Base-by-base conservation (phyloP, 2,888 invertebrate genomes). In the Spicauda simplicius region DNA sequence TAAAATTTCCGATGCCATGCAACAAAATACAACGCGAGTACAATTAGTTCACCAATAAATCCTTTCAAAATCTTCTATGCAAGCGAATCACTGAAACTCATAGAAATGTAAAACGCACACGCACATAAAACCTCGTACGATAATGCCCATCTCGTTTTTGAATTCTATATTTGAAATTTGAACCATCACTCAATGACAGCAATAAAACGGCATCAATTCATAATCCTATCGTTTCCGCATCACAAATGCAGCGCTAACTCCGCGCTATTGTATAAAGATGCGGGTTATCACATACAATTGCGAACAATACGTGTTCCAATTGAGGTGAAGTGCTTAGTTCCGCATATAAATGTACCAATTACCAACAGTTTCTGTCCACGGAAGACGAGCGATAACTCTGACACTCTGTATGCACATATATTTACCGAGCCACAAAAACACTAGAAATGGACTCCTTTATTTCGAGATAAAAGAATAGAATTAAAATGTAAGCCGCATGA, bases 321-420 rank as follows among this genome's bases (percentile, higher is more conserved):
- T 82, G 82, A 75, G 68, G 71, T 61, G 74, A 80, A 82, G 80
- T 78, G 77, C 75, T 76, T 68, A 75, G 79, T 82, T 82, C 80
- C 78, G 77, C 79, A 76, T 76, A 72, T 73, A 76, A 77, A 76
- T 74, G 61, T 70, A 65, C 63, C 64, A 58, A 64, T 64, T 64
- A 62, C 61, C 53, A 54, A 58, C 53, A 64, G 64, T 33, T 52
- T 25, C 64, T 64, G 58, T 37, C 64, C 57, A 56, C 64, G 64
- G 57, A 64, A 56, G 58, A 52, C 58, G 52, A 20, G 14, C 41
- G 52, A 64, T 58, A 52, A 25, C 58, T 64, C 58, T 53, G 52
- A 52, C 61, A 68, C 63, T 68, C 41, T 30, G 57, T 52, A 11
- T 50, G 45, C 45, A 48, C 59, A 59, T 50, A 59, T 59, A 59